Evolutionary conservation across 2,888 invertebrate species (phyloP).

Genomic region (Epirrhoe alternata): DNA sequence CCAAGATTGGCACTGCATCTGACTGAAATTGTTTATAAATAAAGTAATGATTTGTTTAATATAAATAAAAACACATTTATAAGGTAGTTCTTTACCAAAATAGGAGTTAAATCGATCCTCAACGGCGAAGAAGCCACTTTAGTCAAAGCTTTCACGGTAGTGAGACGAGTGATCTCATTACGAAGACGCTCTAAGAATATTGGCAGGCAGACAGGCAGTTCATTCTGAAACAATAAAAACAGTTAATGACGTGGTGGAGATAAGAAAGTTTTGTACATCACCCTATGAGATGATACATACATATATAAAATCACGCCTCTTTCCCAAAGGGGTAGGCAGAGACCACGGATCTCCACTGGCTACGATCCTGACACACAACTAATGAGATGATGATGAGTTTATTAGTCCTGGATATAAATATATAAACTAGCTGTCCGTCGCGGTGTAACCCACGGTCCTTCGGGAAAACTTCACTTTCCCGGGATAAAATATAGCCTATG

Average conservation of each 20-base stretch:
- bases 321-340: too few relatives aligned
- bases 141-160: slow-evolving; percentile 97
- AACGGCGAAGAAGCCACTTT: slow-evolving; percentile 96
- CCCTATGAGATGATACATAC: too few relatives aligned
- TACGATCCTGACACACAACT: too few relatives aligned
- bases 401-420: too few relatives aligned
- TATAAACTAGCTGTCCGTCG: too few relatives aligned
- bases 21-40: slow-evolving; percentile 75
- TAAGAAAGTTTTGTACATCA: too few relatives aligned
- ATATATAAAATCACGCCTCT: too few relatives aligned
- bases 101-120: slow-evolving; percentile 92
- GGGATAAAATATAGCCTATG: too few relatives aligned
- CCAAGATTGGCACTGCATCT: slow-evolving; percentile 96
- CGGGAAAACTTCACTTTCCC: too few relatives aligned
- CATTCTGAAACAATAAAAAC: slow-evolving; percentile 73
- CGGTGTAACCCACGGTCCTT: too few relatives aligned
- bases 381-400: too few relatives aligned
- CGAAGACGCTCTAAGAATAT: slow-evolving; percentile 97
- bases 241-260: neutral
- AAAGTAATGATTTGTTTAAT: neutral
- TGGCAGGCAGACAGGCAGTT: slow-evolving; percentile 94
- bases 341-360: too few relatives aligned
- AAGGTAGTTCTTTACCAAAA: slow-evolving; percentile 85
- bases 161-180: slow-evolving; percentile 98
- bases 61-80: neutral